A percentile compares a stretch with the other conserved stretches of the same genome.
phyloP scores from a whole-genome alignment of 2,113 vertebrate genomes.

The Caranx ignobilis region DNA sequence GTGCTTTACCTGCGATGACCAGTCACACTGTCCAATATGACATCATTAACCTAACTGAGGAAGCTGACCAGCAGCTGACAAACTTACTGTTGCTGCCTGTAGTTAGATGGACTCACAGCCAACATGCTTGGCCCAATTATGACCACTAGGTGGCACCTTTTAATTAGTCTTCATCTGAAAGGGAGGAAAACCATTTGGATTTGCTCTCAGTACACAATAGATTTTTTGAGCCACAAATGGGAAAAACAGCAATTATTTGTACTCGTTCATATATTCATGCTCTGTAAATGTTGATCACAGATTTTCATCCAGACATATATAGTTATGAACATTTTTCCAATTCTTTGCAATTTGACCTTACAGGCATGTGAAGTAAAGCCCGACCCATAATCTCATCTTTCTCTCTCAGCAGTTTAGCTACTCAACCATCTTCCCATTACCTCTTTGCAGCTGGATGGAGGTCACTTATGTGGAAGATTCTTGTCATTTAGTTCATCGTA shows the following conservation, averaged over 20 bases:
- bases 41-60: background rate
- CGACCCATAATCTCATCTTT: too few species aligned
- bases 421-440: too few species aligned
- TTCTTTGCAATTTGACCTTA: too few species aligned
- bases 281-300: background rate
- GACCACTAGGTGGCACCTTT: conserved; percentile 66
- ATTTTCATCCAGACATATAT: background rate
- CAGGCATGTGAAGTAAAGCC: too few species aligned
- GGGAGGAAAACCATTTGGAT: background rate
- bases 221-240: background rate
- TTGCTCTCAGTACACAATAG: background rate
- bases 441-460: too few species aligned
- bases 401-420: too few species aligned
- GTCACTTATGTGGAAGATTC: too few species aligned
- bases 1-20: background rate
- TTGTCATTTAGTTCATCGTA: too few species aligned
- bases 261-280: background rate
- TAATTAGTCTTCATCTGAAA: conserved; percentile 14
- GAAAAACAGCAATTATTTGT: background rate
- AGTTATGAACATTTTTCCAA: background rate
- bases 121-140: background rate
- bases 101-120: background rate
- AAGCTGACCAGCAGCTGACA: background rate
- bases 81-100: background rate
- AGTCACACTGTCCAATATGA: background rate